Percentiles rank a stretch among this genome's conserved stretches.
Conservation (phyloP, 2,113 vertebrate genomes). For the Edolisoma coerulescens region DNA sequence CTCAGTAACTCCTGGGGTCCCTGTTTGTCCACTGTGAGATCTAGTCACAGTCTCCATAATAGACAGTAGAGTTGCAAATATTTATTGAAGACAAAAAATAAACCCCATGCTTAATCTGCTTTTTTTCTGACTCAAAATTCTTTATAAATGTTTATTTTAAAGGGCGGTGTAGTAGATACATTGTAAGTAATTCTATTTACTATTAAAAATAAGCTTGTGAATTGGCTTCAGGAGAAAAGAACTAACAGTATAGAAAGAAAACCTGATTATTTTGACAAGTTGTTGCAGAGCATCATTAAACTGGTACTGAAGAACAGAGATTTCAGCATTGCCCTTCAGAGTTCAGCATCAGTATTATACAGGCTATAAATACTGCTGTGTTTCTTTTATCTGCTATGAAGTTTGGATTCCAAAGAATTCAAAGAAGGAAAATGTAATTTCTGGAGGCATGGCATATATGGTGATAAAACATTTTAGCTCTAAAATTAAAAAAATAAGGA, state of each 20-base stretch:
- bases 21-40: background rate
- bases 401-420: background rate
- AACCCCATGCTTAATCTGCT: background rate
- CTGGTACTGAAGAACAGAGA: background rate
- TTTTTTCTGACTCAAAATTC: background rate
- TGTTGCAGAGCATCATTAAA: background rate
- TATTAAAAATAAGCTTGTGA: background rate
- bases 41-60: background rate
- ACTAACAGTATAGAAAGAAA: background rate
- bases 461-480: background rate
- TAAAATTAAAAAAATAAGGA: background rate
- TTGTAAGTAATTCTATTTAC: background rate
- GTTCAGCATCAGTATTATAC: background rate
- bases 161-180: background rate
- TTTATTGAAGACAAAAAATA: background rate
- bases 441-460: background rate
- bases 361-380: background rate
- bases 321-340: background rate
- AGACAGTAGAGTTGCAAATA: background rate
- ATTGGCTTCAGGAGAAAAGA: background rate
- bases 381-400: background rate
- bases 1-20: background rate
- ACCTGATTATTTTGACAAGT: background rate
- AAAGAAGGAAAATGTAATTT: background rate
- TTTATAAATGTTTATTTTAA: background rate